phyloP scores from a whole-genome alignment of 2,113 vertebrate species.

The Rhabdomys dilectus region DNA sequence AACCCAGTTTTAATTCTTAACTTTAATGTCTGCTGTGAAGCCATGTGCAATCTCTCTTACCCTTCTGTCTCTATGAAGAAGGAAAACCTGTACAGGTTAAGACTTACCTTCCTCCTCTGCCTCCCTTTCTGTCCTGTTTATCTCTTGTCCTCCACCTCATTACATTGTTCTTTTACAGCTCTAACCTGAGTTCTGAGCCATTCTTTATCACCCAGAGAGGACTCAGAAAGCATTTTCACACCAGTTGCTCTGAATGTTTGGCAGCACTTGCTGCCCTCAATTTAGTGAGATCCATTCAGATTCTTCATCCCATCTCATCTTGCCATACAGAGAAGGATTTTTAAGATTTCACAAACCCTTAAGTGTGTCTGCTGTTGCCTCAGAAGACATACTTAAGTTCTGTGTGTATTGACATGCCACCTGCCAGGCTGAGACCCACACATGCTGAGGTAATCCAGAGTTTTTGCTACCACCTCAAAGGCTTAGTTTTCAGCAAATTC shows the following conservation, averaged over 20 bases:
- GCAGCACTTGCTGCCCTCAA: neutral
- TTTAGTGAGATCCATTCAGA: neutral
- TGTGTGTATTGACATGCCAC: neutral
- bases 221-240: neutral
- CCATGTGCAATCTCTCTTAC: neutral
- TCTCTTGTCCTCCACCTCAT: neutral
- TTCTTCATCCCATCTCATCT: neutral
- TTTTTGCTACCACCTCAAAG: conserved; percentile 13
- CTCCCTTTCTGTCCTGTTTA: neutral
- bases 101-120: neutral
- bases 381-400: conserved; percentile 10
- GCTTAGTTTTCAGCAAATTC: conserved; percentile 3
- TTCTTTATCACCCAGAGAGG: neutral
- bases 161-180: conserved; percentile 2
- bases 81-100: neutral
- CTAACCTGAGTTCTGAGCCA: neutral
- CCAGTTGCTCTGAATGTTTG: neutral
- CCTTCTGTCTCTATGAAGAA: neutral
- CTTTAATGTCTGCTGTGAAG: neutral
- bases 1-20: neutral
- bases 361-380: neutral
- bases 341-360: conserved; percentile 27
- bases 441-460: neutral
- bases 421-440: neutral
- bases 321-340: neutral